Conservation (phyloP, 2,797 vertebrate species). For the Falco peregrinus region DNA sequence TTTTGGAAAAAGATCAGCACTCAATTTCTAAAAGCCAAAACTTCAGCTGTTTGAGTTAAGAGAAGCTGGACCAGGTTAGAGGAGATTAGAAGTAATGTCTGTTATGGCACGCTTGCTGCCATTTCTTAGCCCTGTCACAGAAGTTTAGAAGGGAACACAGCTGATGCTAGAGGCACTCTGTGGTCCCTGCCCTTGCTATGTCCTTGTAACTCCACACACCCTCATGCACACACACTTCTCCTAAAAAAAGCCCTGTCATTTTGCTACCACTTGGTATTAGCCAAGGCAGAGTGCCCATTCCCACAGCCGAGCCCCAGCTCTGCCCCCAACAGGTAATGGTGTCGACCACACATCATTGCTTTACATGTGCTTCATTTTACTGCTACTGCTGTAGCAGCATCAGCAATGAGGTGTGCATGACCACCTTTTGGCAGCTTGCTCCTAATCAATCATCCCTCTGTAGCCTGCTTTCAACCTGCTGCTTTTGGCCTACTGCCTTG, state of each 20-base stretch:
- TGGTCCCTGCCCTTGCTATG: not conserved
- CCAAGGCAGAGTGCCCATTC: not conserved
- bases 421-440: not conserved
- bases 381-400: not conserved
- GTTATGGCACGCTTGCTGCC: not conserved
- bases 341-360: not conserved
- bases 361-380: not conserved
- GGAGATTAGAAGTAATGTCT: not conserved
- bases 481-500: not conserved
- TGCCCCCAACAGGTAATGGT: not conserved
- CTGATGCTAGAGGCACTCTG: not conserved
- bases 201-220: not conserved
- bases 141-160: not conserved
- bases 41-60: not conserved
- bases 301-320: not conserved
- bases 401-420: accelerated
- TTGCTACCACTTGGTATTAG: accelerated
- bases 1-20: not conserved
- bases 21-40: constrained; percentile 36
- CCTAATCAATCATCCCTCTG: not conserved
- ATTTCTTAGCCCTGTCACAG: not conserved
- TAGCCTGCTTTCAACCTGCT: not conserved
- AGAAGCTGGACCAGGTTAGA: not conserved
- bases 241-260: not conserved
- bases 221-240: accelerated